Evolutionary conservation across 2,888 invertebrate species (phyloP).

Genomic region (Plebejus anna): DNA sequence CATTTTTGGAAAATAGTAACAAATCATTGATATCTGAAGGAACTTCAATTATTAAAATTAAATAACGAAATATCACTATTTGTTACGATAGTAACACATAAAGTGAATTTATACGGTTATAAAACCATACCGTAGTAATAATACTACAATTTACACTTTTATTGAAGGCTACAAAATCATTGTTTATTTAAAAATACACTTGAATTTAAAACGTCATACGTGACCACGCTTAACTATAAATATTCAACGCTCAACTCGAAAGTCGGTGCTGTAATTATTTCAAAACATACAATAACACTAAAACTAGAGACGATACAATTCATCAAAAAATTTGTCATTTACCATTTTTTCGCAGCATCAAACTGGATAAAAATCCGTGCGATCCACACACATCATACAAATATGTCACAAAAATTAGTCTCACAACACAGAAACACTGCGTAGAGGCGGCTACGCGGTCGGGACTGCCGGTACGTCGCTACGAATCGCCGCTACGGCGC

Average conservation of each 20-base stretch:
- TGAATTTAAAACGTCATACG: background rate
- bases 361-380: slow-evolving; percentile 50
- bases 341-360: slow-evolving; percentile 72
- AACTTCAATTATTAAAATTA: too few species aligned
- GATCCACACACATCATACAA: slow-evolving; percentile 59
- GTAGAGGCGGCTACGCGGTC: slow-evolving; percentile 53
- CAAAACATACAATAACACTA: background rate
- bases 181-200: background rate
- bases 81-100: background rate
- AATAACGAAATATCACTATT: too few species aligned
- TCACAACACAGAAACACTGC: slow-evolving; percentile 54
- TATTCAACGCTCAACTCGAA: slow-evolving; percentile 2
- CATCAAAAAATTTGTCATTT: slow-evolving; percentile 34
- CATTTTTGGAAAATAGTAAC: background rate
- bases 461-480: slow-evolving; percentile 72
- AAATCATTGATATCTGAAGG: too few species aligned
- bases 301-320: background rate
- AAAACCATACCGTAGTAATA: too few species aligned
- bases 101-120: background rate
- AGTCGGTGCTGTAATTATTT: background rate
- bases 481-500: slow-evolving; percentile 60
- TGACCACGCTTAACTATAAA: slow-evolving; percentile 6
- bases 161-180: background rate
- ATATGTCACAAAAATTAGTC: slow-evolving; percentile 49
- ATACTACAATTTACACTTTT: background rate